Evolutionary conservation across 2,797 vertebrate genomes (phyloP).

Genomic region (Threskiornis aethiopicus): DNA sequence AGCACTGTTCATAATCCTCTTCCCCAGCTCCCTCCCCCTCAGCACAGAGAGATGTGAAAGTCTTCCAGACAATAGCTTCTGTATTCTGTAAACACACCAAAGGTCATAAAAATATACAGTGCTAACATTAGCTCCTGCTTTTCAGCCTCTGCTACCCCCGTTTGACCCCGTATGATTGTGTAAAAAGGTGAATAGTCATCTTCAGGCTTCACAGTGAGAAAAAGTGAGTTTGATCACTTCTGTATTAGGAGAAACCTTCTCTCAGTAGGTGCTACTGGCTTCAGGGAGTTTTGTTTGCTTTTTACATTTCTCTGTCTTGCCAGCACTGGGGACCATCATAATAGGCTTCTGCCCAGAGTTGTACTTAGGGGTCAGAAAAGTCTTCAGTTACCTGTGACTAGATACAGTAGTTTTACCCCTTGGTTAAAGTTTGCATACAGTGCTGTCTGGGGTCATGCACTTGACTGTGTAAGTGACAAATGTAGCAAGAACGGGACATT

Average conservation of each 20-base stretch:
- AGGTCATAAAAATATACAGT: slow-evolving; percentile 55
- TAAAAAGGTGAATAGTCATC: neutral
- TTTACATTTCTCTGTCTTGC: neutral
- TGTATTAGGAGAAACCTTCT: neutral
- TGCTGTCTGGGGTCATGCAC: neutral
- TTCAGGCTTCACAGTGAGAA: neutral
- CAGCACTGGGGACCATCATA: neutral
- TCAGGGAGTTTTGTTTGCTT: neutral
- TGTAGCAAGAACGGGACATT: neutral
- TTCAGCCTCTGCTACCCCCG: slow-evolving; percentile 7
- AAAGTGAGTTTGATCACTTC: neutral
- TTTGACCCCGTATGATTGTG: neutral
- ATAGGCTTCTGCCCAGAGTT: neutral
- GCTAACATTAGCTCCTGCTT: slow-evolving; percentile 53
- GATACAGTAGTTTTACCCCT: neutral
- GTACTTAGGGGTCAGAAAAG: neutral
- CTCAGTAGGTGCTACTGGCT: neutral
- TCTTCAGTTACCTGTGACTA: neutral
- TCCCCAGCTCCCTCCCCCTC: neutral
- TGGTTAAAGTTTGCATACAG: neutral
- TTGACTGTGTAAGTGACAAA: neutral
- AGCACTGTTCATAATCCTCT: neutral
- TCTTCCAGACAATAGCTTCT: slow-evolving; percentile 52
- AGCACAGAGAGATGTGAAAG: neutral
- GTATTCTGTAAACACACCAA: slow-evolving; percentile 34